Conservation (phyloP, 1,140 invertebrate species). For the Trachelipus rathkii region DNA sequence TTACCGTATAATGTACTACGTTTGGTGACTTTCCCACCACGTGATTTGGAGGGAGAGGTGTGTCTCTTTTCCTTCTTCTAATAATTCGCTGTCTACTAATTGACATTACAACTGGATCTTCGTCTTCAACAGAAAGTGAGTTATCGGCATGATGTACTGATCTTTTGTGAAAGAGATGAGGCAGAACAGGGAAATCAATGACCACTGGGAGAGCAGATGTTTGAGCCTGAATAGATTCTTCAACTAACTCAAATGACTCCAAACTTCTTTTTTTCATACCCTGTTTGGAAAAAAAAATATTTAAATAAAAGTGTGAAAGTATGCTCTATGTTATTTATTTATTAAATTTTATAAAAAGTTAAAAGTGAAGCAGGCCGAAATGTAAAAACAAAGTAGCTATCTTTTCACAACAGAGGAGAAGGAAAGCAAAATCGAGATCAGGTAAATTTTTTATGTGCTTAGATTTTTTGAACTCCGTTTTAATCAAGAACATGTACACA, state of each 20-base stretch:
- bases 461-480: no score
- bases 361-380: no score
- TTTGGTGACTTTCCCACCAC: conserved; percentile 67
- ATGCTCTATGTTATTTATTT: no score
- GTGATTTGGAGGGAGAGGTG: conserved; percentile 36
- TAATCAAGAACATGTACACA: no score
- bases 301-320: no score
- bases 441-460: no score
- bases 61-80: conserved; percentile 31
- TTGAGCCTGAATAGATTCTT: background rate
- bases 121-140: background rate
- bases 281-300: background rate
- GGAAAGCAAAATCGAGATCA: no score
- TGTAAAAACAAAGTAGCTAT: no score
- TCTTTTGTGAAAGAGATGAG: conserved; percentile 21
- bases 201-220: background rate
- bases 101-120: background rate
- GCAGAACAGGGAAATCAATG: conserved; percentile 12
- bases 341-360: no score
- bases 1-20: conserved; percentile 69
- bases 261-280: conserved; percentile 21
- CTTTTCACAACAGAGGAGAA: no score
- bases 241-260: background rate
- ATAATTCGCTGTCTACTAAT: background rate
- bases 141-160: background rate